Evolutionary conservation across 2,797 vertebrate species (phyloP), one percentile per base, ranked within the genome.

Genomic region (Cryptoprocta ferox): DNA sequence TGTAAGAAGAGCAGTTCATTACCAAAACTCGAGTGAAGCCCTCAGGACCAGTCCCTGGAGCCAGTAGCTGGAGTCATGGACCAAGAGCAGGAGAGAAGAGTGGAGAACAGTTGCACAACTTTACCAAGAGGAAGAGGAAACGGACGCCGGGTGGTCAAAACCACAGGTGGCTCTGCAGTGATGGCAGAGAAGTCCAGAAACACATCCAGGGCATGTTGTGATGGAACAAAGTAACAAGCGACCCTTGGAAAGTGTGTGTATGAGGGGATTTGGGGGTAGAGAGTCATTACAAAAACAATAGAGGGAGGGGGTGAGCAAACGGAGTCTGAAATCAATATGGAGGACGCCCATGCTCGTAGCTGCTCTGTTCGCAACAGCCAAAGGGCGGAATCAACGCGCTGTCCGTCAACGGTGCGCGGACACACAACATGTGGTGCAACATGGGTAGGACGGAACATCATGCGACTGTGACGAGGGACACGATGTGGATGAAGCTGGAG

Each of bases 31-130:
- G 53, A 66, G 61, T 28, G 4, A 83, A 50, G 13, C 35, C 45
- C 81, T 97, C 35, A 32, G 86, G 87, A 83, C 13, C 13, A n/a
- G 75, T 8, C 19, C 68, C 18, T 59, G 37, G 88, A 94, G 89
- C 53, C 48, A 30, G 24, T 4, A 48, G 63, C 48, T 73, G 15
- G 73, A 63, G 45, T 73, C 66, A 13, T 1, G 12, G 37, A 32
- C 18, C 3, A 13, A 85, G 37, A 92, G 53, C 68, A 71, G 56
- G 89, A 48, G 5, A 68, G 59, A 86, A 35, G 11, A 19, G 42
- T 6, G 6, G 48, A 82, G 59, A 76, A 76, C 35, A 48, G n/a
- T 5, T 76, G n/a, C 16, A 30, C 21, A 32, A n/a, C 42, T 71
- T 68, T 50, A 24, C 18, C 9, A 15, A 26, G 66, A 88, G 59